Evolutionary conservation across 2,113 vertebrate genomes (phyloP), one percentile per base, ranked within the genome.

Genomic region (Ceyx melanurus): DNA sequence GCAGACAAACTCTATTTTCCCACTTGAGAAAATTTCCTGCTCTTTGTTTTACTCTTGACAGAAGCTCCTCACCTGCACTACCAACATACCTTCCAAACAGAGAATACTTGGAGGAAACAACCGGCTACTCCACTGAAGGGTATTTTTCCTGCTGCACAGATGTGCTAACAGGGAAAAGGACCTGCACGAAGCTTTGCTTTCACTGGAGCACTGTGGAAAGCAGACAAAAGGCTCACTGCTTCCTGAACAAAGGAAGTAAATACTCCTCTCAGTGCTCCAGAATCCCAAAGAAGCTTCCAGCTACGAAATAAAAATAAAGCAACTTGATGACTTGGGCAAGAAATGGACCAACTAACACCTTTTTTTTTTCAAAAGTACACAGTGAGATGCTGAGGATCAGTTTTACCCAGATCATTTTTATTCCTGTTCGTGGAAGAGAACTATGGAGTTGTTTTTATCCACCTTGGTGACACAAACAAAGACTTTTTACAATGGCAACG

Each of bases 231-330:
- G 15, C 56, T 54, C 78, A 79, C 78, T 65, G 50, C 78, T 91
- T 92, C 66, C 81, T 68, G 61, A 72, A 60, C 16, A 58, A 0
- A 54, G 51, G 48, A 93, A 83, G 90, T 54, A 88, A 91, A 75
- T n/a, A 87, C 53, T 56, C 23, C 51, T 74, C 51, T 53, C 33
- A 31, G 60, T 6, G 37, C 37, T 86, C 51, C 56, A 77, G 54
- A 95, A 66, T 19, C 50, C 42, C 74, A 77, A 58, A n/a, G 75
- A 89, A 88, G 25, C 37, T 57, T 88, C 71, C 86, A 93, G 76
- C 60, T 83, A 37, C 66, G 76, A 82, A 94, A 93, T 26, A 45
- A 72, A 82, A 94, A 93, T 26, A 45, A 72, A 37, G 40, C 45
- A 79, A 61, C 53, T n/a, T 77, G 51, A 88, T 43, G 57, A 93